Evolutionary conservation across 1,140 invertebrate genomes (phyloP), one percentile per base, ranked within the genome.

Genomic region (Musca vetustissima): DNA sequence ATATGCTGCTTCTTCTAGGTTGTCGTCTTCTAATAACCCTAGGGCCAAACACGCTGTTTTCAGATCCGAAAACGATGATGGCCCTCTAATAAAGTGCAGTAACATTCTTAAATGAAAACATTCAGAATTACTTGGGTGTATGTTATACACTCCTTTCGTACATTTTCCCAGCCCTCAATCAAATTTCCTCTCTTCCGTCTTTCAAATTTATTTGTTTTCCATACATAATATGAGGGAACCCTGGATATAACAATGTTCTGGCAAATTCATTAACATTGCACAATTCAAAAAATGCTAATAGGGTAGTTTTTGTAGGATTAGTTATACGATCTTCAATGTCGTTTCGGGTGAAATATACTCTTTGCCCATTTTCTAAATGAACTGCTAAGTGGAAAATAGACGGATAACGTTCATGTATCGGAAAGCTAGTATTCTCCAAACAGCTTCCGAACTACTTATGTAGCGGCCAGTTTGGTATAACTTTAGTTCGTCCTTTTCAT

Each of bases 381-480:
- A 24, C 21, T 1, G 52, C 32, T 1, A 66, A 59, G 28, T 57
- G 64, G 17, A 59, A 17, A 32, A 57, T 52, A 21, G 69, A 13
- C n/a, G 84, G 83, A 73, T 73, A 70, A 66, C 76, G 65, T 53
- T 83, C 76, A 68, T 83, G 76, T 17, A 83, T 69, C 25, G n/a
- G n/a, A n/a, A n/a, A n/a, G n/a, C n/a, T n/a, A n/a, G n/a, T n/a
- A n/a, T n/a, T n/a, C n/a, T n/a, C n/a, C n/a, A n/a, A n/a, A n/a
- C n/a, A n/a, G n/a, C n/a, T n/a, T n/a, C n/a, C n/a, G n/a, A n/a
- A n/a, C n/a, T n/a, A n/a, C n/a, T n/a, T n/a, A n/a, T n/a, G n/a
- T n/a, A n/a, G n/a, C n/a, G n/a, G n/a, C 78, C 82, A 49, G 74
- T 66, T 75, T 85, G 75, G 72, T 77, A 84, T 19, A 14, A 1